phyloP scores from a whole-genome alignment of 2,888 invertebrate species.

The Scrobipalpa atriplicella region DNA sequence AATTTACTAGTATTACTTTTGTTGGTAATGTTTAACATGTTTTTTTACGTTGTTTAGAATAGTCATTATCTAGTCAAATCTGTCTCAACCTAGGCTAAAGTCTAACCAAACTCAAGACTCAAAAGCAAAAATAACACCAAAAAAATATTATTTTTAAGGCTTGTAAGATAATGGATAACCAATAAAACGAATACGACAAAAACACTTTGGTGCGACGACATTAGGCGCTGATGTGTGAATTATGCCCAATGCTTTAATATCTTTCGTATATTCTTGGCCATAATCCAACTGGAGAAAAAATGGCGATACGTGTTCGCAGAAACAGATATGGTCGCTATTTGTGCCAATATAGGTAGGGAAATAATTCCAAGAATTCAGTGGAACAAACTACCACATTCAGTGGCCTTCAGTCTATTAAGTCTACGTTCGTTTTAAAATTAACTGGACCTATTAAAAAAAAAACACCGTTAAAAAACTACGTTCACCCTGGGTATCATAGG shows the following conservation, averaged over 20 bases:
- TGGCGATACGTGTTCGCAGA: constrained; percentile 30
- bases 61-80: too few relatives aligned
- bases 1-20: too few relatives aligned
- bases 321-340: background rate
- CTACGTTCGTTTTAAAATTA: too few relatives aligned
- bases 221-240: constrained; percentile 42
- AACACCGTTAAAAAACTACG: too few relatives aligned
- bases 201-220: constrained; percentile 30
- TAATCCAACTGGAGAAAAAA: constrained; percentile 42
- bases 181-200: background rate
- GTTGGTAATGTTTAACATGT: too few relatives aligned
- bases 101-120: background rate
- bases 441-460: too few relatives aligned
- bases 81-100: too few relatives aligned
- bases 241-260: constrained; percentile 45
- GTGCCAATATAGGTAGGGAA: background rate
- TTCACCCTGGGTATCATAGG: too few relatives aligned
- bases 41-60: too few relatives aligned
- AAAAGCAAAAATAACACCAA: background rate
- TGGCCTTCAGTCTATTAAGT: too few relatives aligned
- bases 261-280: constrained; percentile 48
- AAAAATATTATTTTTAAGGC: background rate
- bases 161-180: background rate
- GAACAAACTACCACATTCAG: too few relatives aligned
- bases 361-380: too few relatives aligned